These are phyloP conservation scores for Sarcophaga carnaria DNA, from an alignment of 2,888 invertebrate genomes.

Conservation along the genomic window DNA sequence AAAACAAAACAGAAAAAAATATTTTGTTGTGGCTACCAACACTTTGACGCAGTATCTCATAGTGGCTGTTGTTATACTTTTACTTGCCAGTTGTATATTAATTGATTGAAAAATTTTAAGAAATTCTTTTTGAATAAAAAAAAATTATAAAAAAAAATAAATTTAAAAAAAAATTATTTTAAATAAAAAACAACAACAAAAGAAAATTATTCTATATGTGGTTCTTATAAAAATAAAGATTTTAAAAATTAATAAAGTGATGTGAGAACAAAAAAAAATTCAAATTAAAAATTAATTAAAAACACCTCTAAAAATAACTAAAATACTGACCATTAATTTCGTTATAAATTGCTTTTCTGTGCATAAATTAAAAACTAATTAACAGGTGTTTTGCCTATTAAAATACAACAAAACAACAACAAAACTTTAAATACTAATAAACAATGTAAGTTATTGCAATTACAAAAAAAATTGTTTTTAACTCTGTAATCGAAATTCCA, in stretches of 20 bases:
- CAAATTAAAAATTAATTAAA: not conserved
- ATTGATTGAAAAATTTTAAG: slow-evolving; percentile 42
- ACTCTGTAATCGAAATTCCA: not conserved
- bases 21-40: not conserved
- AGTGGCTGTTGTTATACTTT: not conserved
- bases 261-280: not conserved
- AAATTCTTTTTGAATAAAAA: slow-evolving; percentile 2
- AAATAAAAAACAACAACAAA: not conserved
- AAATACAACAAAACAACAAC: not conserved
- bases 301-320: not conserved
- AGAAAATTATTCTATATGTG: not conserved
- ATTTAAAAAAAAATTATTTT: no score
- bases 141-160: not conserved
- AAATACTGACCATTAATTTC: not conserved
- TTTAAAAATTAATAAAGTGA: not conserved
- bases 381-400: slow-evolving; percentile 25
- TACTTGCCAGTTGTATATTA: slow-evolving; percentile 35
- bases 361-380: slow-evolving; percentile 55
- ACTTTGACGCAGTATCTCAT: not conserved
- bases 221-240: not conserved
- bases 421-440: slow-evolving; percentile 1
- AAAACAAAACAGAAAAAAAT: not conserved
- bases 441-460: not conserved
- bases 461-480: not conserved
- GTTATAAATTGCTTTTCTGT: slow-evolving; percentile 7